Evolutionary conservation across 2,113 vertebrate genomes (phyloP), one percentile per base, ranked within the genome.

Genomic region (Hyperoodon ampullatus): DNA sequence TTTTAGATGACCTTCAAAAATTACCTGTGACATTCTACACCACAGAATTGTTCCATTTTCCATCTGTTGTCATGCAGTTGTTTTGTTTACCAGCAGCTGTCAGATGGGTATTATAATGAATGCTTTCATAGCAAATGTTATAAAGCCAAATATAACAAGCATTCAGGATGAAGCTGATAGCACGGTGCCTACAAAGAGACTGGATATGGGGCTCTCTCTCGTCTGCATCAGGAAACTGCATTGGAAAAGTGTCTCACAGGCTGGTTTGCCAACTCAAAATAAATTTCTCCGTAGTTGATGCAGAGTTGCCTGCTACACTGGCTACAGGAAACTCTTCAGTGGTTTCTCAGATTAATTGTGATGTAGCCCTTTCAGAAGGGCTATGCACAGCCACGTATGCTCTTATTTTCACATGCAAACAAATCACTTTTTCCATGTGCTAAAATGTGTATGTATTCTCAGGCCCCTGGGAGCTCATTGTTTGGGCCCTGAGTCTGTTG

Each of bases 81-180:
- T 91, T 91, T 94, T 91, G 61, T 91, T 95, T 77, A 50, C 71
- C 24, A 23, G 53, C 92, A 95, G 58, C 91, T 97, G 83, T 89
- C 86, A 86, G 70, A 87, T 77, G 97, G 68, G 24, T n/a, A 33
- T 93, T 60, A 75, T 26, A 33, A 33, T 28, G 93, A 71, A 72
- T 50, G 70, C 47, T 93, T 88, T 75, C 92, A 28, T 8, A 77
- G 86, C 88, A 58, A 89, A 70, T 83, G 61, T 47, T 44, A 65
- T 60, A 33, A 93, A 91, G 85, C 39, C 78, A 53, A 68, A 77
- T 47, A 18, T 44, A 70, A 80, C 70, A 84, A 61, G 65, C 47
- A 33, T 60, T 60, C 8, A 10, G 50, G 70, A 26, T 39, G 53
- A 77, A 81, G 88, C 82, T 7, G 8, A 42, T 26, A 21, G 70